These are phyloP conservation scores for Bombus picipes DNA, from an alignment of 1,140 invertebrate genomes.

Conservation along the genomic window DNA sequence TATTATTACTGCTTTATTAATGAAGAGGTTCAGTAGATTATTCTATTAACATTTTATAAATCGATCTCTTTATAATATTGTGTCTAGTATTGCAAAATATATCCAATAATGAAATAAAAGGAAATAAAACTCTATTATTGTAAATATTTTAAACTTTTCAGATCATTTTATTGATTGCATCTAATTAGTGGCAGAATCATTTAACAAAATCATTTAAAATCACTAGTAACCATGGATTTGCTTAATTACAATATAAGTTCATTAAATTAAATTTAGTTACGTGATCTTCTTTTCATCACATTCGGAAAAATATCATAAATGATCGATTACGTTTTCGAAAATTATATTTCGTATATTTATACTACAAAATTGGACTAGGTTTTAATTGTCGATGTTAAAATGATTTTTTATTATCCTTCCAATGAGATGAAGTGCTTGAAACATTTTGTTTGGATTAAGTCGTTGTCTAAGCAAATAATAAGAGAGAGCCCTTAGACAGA, in stretches of 20 bases:
- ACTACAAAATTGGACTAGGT: neutral
- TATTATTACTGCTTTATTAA: neutral
- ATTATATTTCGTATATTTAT: neutral
- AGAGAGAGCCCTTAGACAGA: conserved; percentile 84
- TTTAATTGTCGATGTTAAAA: conserved; percentile 78
- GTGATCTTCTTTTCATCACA: neutral
- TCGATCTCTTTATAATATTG: too few species aligned
- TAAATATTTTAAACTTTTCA: too few species aligned
- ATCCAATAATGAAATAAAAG: too few species aligned
- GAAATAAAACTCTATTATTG: too few species aligned
- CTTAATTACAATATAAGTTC: too few species aligned
- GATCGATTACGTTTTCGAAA: too few species aligned
- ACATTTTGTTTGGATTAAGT: conserved; percentile 86
- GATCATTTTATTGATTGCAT: too few species aligned
- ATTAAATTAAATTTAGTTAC: neutral
- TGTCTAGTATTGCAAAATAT: too few species aligned
- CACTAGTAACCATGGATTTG: too few species aligned
- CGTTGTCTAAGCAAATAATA: conserved; percentile 87
- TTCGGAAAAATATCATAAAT: neutral
- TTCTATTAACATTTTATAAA: too few species aligned
- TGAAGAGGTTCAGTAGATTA: too few species aligned
- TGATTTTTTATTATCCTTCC: conserved; percentile 85
- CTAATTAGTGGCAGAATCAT: neutral
- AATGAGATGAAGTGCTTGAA: conserved; percentile 85
- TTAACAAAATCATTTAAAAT: neutral